Conservation (phyloP, 2,113 vertebrate genomes). For the Hyperoodon ampullatus region DNA sequence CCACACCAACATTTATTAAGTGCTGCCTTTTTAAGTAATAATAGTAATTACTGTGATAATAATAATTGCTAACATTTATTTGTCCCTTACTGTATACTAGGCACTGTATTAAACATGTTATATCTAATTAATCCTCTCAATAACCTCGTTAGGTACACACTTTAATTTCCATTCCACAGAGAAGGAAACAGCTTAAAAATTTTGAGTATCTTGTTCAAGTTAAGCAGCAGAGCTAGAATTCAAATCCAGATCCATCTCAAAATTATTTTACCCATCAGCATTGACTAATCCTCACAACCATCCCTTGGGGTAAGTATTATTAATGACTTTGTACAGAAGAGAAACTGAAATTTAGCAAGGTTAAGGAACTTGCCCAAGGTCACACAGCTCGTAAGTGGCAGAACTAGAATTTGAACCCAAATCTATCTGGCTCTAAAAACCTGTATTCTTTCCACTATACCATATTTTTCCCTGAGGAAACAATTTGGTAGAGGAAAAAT, state of each 20-base stretch:
- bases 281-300: not conserved
- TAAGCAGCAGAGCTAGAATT: not conserved
- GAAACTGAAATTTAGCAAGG: not conserved
- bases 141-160: not conserved
- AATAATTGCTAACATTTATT: slow-evolving; percentile 50
- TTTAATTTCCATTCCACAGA: slow-evolving; percentile 46
- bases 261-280: not conserved
- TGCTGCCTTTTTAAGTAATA: slow-evolving; percentile 45
- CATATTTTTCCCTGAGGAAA: not conserved
- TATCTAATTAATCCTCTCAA: not conserved
- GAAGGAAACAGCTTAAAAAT: not conserved
- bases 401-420: slow-evolving; percentile 20
- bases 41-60: slow-evolving; percentile 60
- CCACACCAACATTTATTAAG: not conserved
- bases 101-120: not conserved
- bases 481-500: not conserved
- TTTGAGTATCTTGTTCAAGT: not conserved
- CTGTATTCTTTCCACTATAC: not conserved
- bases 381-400: not conserved
- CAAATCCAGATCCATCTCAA: slow-evolving; percentile 1
- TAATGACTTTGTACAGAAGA: not conserved
- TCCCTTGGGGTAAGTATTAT: not conserved
- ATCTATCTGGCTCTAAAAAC: not conserved
- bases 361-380: not conserved
- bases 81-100: not conserved